Evolutionary conservation across 2,113 vertebrate genomes (phyloP).

Genomic region (Brachypteracias leptosomus): DNA sequence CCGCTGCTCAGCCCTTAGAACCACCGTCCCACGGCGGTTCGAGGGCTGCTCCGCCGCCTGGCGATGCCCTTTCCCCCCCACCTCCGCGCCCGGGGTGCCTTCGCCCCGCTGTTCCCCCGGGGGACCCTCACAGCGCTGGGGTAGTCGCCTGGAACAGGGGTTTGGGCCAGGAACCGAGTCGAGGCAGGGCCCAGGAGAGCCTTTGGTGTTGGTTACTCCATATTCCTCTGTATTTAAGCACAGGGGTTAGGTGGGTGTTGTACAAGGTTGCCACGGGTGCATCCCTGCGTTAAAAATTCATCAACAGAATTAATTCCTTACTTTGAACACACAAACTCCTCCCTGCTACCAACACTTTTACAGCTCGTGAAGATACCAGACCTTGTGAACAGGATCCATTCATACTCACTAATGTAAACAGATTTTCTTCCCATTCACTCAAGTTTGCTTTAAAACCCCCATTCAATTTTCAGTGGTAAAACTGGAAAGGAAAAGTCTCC

Average conservation of each 20-base stretch:
- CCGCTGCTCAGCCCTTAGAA: neutral
- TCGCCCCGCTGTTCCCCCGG: neutral
- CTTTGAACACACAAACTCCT: neutral
- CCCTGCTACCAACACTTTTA: neutral
- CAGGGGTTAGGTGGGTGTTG: rapidly evolving
- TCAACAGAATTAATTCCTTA: neutral
- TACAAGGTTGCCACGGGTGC: rapidly evolving
- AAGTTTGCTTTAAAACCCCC: neutral
- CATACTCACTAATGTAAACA: neutral
- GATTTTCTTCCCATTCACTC: neutral
- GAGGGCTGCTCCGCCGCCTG: neutral
- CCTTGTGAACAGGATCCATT: neutral
- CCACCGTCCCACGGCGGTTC: no score
- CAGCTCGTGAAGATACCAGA: neutral
- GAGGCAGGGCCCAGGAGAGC: rapidly evolving
- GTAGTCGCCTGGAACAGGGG: rapidly evolving
- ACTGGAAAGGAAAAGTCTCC: neutral
- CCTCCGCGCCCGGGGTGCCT: neutral
- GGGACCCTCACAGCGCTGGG: rapidly evolving
- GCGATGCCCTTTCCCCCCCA: neutral
- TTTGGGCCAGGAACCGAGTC: rapidly evolving
- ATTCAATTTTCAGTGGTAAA: neutral
- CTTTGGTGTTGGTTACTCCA: rapidly evolving
- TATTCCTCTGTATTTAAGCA: rapidly evolving
- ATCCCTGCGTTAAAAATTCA: neutral